Percentiles rank a stretch among this genome's conserved stretches.
Evolutionary conservation across 1,140 invertebrate species (phyloP).

Genomic region (Panagrolaimus sp.): DNA sequence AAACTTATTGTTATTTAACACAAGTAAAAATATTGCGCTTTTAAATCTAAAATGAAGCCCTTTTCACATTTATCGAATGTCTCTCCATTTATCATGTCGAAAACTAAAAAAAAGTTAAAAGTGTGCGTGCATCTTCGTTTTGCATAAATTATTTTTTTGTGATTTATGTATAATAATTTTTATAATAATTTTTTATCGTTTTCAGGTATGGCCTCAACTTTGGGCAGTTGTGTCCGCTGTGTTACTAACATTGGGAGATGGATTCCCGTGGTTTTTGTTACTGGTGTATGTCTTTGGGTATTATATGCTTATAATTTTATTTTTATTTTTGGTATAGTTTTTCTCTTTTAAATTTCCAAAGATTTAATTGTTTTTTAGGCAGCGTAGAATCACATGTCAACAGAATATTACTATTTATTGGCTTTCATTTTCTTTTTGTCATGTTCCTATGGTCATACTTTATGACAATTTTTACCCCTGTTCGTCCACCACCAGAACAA

Average conservation of each 20-base stretch:
- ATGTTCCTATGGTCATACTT: not conserved
- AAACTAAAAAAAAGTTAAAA: too few relatives aligned
- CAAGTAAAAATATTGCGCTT: too few relatives aligned
- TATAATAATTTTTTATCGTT: not conserved
- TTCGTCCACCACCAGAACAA: not conserved
- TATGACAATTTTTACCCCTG: not conserved
- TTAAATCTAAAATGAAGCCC: too few relatives aligned
- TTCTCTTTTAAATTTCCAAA: not conserved
- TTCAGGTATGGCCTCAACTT: slow-evolving; percentile 5
- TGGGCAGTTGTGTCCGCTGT: not conserved
- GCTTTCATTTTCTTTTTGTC: not conserved
- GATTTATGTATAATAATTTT: not conserved
- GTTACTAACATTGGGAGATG: not conserved
- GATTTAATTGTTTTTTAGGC: not conserved
- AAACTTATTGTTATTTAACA: too few relatives aligned
- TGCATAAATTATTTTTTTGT: too few relatives aligned
- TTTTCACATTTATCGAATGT: too few relatives aligned
- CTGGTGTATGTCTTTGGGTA: not conserved
- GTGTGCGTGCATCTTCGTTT: too few relatives aligned
- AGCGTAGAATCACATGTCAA: not conserved
- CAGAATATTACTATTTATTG: not conserved
- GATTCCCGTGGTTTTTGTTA: slow-evolving; percentile 9
- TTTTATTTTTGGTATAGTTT: not conserved
- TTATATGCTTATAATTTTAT: slow-evolving; percentile 12
- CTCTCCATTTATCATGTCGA: too few relatives aligned